Evolutionary conservation across 2,797 vertebrate species (phyloP).

Genomic region (Helostoma temminkii): DNA sequence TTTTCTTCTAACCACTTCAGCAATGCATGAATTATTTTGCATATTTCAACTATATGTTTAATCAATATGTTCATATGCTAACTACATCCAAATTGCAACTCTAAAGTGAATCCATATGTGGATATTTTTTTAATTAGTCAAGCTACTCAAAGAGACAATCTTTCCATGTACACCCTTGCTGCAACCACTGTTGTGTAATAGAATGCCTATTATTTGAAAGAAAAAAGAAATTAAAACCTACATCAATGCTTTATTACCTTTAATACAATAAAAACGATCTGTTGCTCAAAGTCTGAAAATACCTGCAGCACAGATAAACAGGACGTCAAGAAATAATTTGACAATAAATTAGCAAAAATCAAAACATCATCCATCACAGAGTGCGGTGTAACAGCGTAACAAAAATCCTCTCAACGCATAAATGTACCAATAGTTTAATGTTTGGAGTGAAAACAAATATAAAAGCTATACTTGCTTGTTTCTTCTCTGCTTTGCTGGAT

Average conservation of each 20-base stretch:
- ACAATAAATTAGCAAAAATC: conserved; percentile 49
- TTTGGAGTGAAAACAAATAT: conserved; percentile 37
- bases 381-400: conserved; percentile 26
- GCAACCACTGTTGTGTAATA: background rate
- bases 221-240: background rate
- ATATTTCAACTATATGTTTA: background rate
- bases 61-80: background rate
- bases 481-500: conserved; percentile 62
- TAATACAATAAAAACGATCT: conserved; percentile 12
- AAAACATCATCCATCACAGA: conserved; percentile 43
- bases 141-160: background rate
- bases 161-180: background rate
- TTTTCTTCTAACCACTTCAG: background rate
- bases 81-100: background rate
- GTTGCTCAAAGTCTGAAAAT: conserved; percentile 41
- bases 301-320: conserved; percentile 33
- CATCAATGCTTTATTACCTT: conserved; percentile 2
- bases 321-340: conserved; percentile 30
- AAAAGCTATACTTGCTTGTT: conserved; percentile 45
- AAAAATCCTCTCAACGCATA: conserved; percentile 10
- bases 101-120: background rate
- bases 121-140: background rate
- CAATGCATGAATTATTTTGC: background rate
- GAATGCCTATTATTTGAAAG: background rate
- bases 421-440: conserved; percentile 27